These are phyloP conservation scores for Telmatochromis bifrenatus DNA, from an alignment of 2,113 vertebrate genomes.

Conservation along the genomic window DNA sequence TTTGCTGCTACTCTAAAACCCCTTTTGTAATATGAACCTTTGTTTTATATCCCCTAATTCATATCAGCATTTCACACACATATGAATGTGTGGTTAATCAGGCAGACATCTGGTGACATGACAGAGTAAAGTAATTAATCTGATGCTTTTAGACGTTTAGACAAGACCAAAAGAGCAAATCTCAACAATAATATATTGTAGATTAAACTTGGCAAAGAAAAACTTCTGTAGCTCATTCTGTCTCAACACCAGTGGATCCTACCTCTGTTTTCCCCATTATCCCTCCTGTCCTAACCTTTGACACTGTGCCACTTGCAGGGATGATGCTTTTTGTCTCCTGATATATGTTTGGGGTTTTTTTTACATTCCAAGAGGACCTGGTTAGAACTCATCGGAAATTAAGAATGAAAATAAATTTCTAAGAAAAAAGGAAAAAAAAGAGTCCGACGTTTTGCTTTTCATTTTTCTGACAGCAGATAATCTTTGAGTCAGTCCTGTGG, in stretches of 20 bases:
- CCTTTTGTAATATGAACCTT: background rate
- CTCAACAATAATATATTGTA: background rate
- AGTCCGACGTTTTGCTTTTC: background rate
- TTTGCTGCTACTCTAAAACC: background rate
- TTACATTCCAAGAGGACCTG: background rate
- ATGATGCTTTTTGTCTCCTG: background rate
- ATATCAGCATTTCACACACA: background rate
- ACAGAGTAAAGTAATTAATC: background rate
- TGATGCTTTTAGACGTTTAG: background rate
- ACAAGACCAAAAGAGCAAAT: background rate
- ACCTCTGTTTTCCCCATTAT: background rate
- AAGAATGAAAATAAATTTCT: background rate
- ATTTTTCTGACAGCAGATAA: background rate
- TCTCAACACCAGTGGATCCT: background rate
- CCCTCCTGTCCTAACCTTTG: background rate
- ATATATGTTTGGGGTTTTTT: background rate
- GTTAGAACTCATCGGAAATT: background rate
- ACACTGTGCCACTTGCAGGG: background rate
- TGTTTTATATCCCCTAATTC: background rate
- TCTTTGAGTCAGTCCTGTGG: background rate
- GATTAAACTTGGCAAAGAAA: background rate
- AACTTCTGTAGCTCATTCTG: background rate
- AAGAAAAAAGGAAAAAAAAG: background rate
- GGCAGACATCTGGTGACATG: background rate
- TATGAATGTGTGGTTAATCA: background rate